phyloP scores from a whole-genome alignment of 2,113 vertebrate genomes.

The Turdus rufiventris region DNA sequence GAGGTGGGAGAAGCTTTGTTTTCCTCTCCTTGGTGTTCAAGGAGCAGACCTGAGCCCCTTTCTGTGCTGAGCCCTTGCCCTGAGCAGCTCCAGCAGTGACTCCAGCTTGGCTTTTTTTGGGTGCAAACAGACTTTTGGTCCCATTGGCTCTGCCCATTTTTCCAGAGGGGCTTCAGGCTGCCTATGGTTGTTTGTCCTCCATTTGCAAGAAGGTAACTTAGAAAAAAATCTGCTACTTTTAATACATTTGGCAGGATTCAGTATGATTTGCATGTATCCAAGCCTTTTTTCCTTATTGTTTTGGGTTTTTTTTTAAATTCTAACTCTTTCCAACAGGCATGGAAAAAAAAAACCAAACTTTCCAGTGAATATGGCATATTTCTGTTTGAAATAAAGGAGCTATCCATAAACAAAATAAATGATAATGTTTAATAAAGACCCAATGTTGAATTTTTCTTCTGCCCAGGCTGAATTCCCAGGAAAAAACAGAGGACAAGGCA shows the following conservation, averaged over 20 bases:
- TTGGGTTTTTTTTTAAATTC: neutral
- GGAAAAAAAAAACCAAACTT: neutral
- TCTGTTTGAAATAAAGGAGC: constrained; percentile 43
- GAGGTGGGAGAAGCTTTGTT: neutral
- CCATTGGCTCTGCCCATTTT: neutral
- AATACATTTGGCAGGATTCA: neutral
- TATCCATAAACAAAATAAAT: constrained; percentile 33
- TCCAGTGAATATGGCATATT: constrained; percentile 1
- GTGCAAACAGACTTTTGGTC: neutral
- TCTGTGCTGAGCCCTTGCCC: neutral
- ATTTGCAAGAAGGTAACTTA: neutral
- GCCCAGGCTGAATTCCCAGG: neutral
- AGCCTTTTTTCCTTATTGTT: neutral
- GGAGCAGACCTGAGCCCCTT: neutral
- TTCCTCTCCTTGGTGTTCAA: neutral
- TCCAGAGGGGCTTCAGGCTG: neutral
- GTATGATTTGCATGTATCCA: constrained; percentile 61
- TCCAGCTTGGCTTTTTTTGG: neutral
- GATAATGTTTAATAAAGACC: neutral
- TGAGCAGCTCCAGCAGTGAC: neutral
- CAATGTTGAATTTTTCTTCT: neutral
- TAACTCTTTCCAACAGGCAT: constrained; percentile 49
- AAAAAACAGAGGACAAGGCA: neutral
- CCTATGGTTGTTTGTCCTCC: neutral
- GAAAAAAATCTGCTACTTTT: constrained; percentile 15